Percentiles rank a stretch among this genome's conserved stretches.
These are phyloP conservation scores for Plagodis pulveraria DNA, from an alignment of 2,888 invertebrate species.

Conservation along the genomic window DNA sequence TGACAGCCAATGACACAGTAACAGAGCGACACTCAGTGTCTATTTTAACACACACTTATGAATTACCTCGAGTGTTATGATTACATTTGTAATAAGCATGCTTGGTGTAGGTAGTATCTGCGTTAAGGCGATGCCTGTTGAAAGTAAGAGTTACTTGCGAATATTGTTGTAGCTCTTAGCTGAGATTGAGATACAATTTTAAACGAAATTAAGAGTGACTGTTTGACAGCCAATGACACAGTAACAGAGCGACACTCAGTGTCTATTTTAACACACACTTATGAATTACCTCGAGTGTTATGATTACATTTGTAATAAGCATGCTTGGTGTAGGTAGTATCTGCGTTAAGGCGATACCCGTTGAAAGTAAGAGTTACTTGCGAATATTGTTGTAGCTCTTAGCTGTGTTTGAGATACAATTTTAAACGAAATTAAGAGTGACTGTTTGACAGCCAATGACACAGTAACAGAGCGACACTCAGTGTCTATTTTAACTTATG, in stretches of 20 bases:
- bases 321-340: constrained; percentile 50
- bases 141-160: too few species aligned
- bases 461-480: constrained; percentile 53
- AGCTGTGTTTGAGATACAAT: constrained; percentile 13
- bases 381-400: too few species aligned
- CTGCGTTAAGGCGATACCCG: constrained; percentile 57
- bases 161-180: too few species aligned
- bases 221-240: constrained; percentile 63
- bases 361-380: too few species aligned
- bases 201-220: constrained; percentile 69
- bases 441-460: constrained; percentile 60
- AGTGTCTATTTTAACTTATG: constrained; percentile 48
- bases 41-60: constrained; percentile 58
- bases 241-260: constrained; percentile 47
- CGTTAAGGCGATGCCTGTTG: constrained; percentile 56
- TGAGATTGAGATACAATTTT: constrained; percentile 7
- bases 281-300: constrained; percentile 68
- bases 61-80: constrained; percentile 68
- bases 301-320: constrained; percentile 76
- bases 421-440: constrained; percentile 66
- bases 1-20: constrained; percentile 65
- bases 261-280: constrained; percentile 52
- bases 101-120: constrained; percentile 48
- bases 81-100: constrained; percentile 73
- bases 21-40: constrained; percentile 43